phyloP scores from a whole-genome alignment of 2,888 invertebrate genomes.

The Spodoptera littoralis region DNA sequence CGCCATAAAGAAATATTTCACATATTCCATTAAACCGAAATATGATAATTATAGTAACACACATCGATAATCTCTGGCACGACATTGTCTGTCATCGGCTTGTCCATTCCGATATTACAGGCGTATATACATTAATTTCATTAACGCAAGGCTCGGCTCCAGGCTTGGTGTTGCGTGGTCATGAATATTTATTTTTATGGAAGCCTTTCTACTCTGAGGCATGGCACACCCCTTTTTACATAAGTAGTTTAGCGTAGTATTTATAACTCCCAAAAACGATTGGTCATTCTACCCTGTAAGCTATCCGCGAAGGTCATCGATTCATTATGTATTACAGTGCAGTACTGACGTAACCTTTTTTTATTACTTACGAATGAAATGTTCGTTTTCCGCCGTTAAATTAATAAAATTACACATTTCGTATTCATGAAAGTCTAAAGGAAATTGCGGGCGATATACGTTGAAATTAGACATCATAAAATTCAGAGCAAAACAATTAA shows the following conservation, averaged over 20 bases:
- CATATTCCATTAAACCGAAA: constrained; percentile 18
- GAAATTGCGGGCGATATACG: too few relatives aligned
- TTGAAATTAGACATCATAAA: too few relatives aligned
- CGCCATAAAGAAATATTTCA: background rate
- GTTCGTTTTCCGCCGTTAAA: constrained; percentile 14
- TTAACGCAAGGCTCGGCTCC: constrained; percentile 79
- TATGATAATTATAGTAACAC: constrained; percentile 24
- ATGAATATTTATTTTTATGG: constrained; percentile 80
- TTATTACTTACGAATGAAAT: constrained; percentile 13
- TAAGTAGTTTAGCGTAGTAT: constrained; percentile 60
- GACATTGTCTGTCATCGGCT: constrained; percentile 47
- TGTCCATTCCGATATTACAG: constrained; percentile 47
- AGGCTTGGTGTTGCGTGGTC: constrained; percentile 80
- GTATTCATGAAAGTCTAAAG: too few relatives aligned
- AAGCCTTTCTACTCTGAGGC: constrained; percentile 70
- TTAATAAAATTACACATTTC: constrained; percentile 15
- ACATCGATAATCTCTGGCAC: constrained; percentile 44
- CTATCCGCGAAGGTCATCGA: constrained; percentile 55
- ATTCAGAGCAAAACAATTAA: too few relatives aligned
- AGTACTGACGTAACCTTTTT: constrained; percentile 24
- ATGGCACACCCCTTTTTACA: constrained; percentile 52
- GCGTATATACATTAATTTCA: constrained; percentile 60
- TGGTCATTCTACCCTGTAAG: constrained; percentile 53
- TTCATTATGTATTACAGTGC: constrained; percentile 35
- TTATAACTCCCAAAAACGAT: constrained; percentile 62